A percentile compares a stretch with the other conserved stretches of the same genome.
Conservation (phyloP, 2,113 vertebrate species). For the Thermophis baileyi region DNA sequence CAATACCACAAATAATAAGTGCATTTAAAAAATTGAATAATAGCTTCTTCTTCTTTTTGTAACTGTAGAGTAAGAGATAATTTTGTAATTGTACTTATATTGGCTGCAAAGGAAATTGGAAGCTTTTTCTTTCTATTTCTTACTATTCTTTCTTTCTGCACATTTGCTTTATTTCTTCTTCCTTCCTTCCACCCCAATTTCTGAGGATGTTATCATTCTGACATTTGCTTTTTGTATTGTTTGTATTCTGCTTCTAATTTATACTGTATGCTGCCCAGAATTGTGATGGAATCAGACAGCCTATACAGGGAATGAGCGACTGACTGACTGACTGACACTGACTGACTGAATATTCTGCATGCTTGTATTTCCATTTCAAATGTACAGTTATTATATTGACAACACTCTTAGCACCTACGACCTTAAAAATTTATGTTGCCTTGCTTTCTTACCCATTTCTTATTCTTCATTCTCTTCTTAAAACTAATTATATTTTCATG, state of each 20-base stretch:
- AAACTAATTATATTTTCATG: conserved; percentile 60
- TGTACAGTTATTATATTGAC: conserved; percentile 46
- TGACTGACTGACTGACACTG: not conserved
- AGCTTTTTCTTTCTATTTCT: not conserved
- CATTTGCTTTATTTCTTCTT: not conserved
- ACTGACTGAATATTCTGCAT: not conserved
- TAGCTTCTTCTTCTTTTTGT: not conserved
- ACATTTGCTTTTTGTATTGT: not conserved
- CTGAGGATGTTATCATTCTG: not conserved
- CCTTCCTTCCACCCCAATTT: not conserved
- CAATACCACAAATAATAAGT: not conserved
- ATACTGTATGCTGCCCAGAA: not conserved
- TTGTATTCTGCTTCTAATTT: not conserved
- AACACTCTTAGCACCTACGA: conserved; percentile 37
- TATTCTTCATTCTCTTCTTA: conserved; percentile 41
- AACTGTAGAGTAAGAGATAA: not conserved
- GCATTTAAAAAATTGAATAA: not conserved
- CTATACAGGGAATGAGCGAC: not conserved
- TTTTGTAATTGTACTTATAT: not conserved
- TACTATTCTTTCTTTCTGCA: not conserved
- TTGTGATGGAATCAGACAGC: not conserved
- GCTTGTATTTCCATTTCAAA: conserved; percentile 68
- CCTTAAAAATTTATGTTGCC: conserved; percentile 59
- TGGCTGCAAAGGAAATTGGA: not conserved
- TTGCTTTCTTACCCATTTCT: conserved; percentile 30